phyloP scores from a whole-genome alignment of 2,113 vertebrate species.

The Lepisosteus oculatus region DNA sequence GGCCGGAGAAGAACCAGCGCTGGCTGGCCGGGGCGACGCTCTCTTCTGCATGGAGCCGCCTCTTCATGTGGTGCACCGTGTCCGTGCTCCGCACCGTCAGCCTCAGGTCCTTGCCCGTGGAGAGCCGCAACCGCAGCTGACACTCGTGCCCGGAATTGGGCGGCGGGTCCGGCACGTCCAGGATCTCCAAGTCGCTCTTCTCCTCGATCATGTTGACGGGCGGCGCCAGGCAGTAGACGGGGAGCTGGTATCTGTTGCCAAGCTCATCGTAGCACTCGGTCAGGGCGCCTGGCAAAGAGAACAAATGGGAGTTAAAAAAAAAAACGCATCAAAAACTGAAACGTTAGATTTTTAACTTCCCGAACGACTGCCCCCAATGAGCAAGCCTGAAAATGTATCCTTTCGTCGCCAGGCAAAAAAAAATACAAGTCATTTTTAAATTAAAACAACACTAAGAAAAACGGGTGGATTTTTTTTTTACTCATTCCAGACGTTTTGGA shows the following conservation, averaged over 20 bases:
- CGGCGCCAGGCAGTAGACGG: constrained; percentile 90
- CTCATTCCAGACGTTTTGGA: too few relatives aligned
- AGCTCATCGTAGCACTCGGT: constrained; percentile 97
- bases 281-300: constrained; percentile 73
- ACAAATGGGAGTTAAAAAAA: background rate
- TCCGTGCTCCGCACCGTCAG: constrained; percentile 86
- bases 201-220: constrained; percentile 98
- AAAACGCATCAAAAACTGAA: too few relatives aligned
- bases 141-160: constrained; percentile 83
- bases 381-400: too few relatives aligned
- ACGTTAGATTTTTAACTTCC: too few relatives aligned
- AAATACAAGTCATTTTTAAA: too few relatives aligned
- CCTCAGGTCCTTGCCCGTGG: constrained; percentile 89
- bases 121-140: constrained; percentile 91
- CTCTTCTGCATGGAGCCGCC: constrained; percentile 80
- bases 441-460: too few relatives aligned
- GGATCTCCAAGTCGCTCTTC: constrained; percentile 81
- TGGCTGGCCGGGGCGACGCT: constrained; percentile 81
- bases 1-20: constrained; percentile 97
- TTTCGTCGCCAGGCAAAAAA: too few relatives aligned
- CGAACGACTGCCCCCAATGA: too few relatives aligned
- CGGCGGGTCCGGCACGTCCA: constrained; percentile 70
- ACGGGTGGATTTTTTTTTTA: too few relatives aligned
- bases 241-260: constrained; percentile 96
- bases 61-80: constrained; percentile 93